These are phyloP conservation scores for Nemotelus nigrinus DNA, from an alignment of 2,888 invertebrate species.

Conservation along the genomic window DNA sequence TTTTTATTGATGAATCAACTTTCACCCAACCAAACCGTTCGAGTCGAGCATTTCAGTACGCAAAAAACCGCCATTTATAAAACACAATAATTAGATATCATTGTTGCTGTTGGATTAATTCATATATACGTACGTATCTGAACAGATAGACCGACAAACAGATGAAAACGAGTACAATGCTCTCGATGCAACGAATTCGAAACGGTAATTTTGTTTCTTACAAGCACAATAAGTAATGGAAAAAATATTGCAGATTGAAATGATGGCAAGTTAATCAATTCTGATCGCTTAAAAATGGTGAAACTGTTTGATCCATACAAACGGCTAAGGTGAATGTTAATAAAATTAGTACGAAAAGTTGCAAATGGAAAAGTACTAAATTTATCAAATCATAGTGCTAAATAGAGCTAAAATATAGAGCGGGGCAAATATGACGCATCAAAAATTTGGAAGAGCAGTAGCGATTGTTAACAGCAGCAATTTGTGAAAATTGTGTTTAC, in stretches of 20 bases:
- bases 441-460: too few species aligned
- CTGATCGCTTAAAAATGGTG: too few species aligned
- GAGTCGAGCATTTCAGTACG: not conserved
- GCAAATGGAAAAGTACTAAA: too few species aligned
- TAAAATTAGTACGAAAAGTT: too few species aligned
- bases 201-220: constrained; percentile 30
- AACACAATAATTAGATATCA: constrained; percentile 31
- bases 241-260: not conserved
- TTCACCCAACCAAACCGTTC: constrained; percentile 19
- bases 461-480: too few species aligned
- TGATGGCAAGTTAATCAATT: not conserved
- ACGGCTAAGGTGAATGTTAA: too few species aligned
- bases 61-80: constrained; percentile 17
- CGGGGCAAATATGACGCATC: too few species aligned
- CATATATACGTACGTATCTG: not conserved
- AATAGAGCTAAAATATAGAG: too few species aligned
- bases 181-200: not conserved
- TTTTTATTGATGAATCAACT: constrained; percentile 38
- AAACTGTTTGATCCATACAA: not conserved
- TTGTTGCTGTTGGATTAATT: constrained; percentile 21
- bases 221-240: constrained; percentile 2
- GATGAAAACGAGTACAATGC: not conserved
- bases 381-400: too few species aligned
- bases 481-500: too few species aligned
- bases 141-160: not conserved